Conservation (phyloP, 2,888 invertebrate species). For the Hypercompe scribonia region DNA sequence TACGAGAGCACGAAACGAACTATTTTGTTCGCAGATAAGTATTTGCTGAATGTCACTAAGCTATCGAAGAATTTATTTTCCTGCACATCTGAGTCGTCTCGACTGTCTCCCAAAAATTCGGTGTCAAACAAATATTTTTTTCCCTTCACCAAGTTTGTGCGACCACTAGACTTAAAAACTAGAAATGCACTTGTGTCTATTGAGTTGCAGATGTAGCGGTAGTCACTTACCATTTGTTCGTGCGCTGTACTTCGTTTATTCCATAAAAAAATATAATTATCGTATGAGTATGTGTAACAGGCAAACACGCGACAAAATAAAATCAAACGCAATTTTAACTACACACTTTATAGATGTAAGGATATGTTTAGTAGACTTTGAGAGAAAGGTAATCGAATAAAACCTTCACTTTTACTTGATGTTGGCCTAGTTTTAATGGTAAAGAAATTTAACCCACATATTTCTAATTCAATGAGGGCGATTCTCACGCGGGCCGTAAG, state of each 20-base stretch:
- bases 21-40: too few species aligned
- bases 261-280: neutral
- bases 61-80: too few species aligned
- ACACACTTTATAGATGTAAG: neutral
- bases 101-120: neutral
- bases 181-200: too few species aligned
- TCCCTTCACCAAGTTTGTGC: too few species aligned
- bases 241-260: neutral
- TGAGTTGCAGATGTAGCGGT: neutral
- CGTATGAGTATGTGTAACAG: neutral
- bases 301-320: neutral
- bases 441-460: neutral
- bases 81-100: too few species aligned
- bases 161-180: neutral
- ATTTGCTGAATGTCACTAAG: neutral
- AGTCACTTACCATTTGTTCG: neutral
- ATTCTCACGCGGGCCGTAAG: neutral
- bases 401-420: neutral
- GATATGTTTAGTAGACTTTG: neutral
- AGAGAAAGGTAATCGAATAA: slow-evolving; percentile 6
- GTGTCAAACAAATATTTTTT: too few species aligned
- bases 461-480: neutral
- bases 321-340: neutral
- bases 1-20: neutral
- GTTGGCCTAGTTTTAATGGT: neutral